Conservation (phyloP, 2,113 vertebrate genomes). For the Pluvianellus socialis region DNA sequence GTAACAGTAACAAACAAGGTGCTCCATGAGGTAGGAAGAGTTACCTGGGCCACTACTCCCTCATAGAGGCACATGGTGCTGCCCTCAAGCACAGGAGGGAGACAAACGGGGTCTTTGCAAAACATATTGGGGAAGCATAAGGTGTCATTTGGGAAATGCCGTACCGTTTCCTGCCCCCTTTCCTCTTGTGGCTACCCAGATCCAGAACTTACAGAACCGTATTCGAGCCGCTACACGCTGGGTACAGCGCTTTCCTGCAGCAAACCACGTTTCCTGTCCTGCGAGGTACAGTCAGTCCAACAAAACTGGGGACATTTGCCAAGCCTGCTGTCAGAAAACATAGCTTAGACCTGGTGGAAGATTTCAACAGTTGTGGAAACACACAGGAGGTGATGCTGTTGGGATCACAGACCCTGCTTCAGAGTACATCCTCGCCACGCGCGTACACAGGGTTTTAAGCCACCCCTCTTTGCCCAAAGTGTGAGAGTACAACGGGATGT, state of each 20-base stretch:
- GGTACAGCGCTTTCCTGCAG: conserved; percentile 42
- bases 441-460: neutral
- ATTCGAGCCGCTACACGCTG: neutral
- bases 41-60: neutral
- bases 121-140: neutral
- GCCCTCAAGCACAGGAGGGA: neutral
- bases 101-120: neutral
- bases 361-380: neutral
- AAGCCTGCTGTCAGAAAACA: neutral
- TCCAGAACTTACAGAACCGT: neutral
- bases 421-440: neutral
- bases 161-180: neutral
- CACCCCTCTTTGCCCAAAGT: neutral
- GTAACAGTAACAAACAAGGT: neutral
- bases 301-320: neutral
- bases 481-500: neutral
- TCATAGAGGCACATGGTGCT: neutral
- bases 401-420: neutral
- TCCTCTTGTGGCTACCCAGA: neutral
- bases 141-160: neutral
- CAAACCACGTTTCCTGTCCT: conserved; percentile 19
- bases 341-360: neutral
- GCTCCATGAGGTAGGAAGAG: neutral
- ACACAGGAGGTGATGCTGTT: neutral
- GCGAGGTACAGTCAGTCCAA: neutral